Evolutionary conservation across 2,113 vertebrate genomes (phyloP).

Genomic region (Grantiella picta): DNA sequence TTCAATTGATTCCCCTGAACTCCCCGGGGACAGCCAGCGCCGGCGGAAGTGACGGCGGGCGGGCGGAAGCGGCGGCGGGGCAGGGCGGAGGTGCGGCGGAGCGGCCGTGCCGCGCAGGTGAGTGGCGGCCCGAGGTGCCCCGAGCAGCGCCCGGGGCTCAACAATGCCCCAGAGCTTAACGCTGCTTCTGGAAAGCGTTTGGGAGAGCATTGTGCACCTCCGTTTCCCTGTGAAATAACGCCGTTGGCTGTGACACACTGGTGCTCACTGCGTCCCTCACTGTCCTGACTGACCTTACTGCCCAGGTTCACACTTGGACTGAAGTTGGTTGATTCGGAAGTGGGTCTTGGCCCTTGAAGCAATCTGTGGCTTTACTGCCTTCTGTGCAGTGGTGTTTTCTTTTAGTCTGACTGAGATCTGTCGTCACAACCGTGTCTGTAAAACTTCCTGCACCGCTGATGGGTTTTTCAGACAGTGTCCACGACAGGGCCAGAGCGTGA

Average conservation of each 20-base stretch:
- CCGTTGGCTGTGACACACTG: neutral
- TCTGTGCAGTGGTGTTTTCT: neutral
- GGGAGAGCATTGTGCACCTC: neutral
- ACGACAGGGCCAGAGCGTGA: neutral
- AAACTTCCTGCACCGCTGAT: neutral
- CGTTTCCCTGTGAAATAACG: neutral
- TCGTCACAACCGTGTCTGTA: neutral
- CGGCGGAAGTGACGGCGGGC: neutral
- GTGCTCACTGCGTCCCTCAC: neutral
- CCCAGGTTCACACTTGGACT: neutral
- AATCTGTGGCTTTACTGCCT: neutral
- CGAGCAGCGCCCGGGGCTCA: neutral
- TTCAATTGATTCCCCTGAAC: rapidly evolving
- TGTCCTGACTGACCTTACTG: neutral
- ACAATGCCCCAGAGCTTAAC: neutral
- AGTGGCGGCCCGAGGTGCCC: rapidly evolving
- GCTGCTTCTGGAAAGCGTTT: neutral
- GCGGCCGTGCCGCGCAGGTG: neutral
- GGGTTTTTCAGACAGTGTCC: neutral
- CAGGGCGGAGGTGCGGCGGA: neutral
- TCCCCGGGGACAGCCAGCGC: neutral
- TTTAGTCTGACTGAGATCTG: neutral
- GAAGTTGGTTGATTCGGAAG: neutral
- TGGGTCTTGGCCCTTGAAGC: neutral
- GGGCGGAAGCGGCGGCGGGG: neutral